Percentiles rank a stretch among this genome's conserved stretches.
These are phyloP conservation scores for Mallotus villosus DNA, from an alignment of 2,797 vertebrate genomes.

Conservation along the genomic window DNA sequence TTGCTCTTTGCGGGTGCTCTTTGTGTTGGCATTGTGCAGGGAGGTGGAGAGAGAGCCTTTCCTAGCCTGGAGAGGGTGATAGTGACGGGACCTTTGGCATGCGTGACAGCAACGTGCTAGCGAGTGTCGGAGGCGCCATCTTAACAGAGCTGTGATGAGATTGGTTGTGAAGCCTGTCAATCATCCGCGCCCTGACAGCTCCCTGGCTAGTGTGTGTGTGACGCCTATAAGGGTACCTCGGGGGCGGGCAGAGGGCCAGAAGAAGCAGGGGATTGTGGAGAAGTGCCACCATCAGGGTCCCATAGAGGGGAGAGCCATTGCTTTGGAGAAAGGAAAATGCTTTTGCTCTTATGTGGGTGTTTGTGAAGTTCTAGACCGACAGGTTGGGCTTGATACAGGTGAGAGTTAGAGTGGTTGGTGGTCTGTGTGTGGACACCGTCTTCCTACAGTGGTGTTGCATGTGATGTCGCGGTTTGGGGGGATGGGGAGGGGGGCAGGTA, in stretches of 20 bases:
- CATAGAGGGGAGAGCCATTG: not conserved
- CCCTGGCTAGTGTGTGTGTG: conserved; percentile 16
- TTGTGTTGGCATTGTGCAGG: not conserved
- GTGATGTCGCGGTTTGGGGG: not conserved
- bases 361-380: too few relatives aligned
- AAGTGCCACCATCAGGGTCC: conserved; percentile 3
- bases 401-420: too few relatives aligned
- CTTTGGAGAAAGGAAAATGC: not conserved
- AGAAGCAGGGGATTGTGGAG: conserved; percentile 18
- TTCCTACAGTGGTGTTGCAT: not conserved
- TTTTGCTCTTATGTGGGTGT: not conserved
- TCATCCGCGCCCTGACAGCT: conserved; percentile 40
- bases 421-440: too few relatives aligned
- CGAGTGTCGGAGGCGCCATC: conserved; percentile 31
- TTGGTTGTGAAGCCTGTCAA: conserved; percentile 60
- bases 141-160: conserved; percentile 42
- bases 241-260: not conserved
- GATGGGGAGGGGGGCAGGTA: conserved; percentile 55
- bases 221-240: not conserved
- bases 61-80: conserved; percentile 3
- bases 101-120: not conserved
- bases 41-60: not conserved
- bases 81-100: conserved; percentile 10
- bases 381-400: too few relatives aligned
- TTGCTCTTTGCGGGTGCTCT: not conserved